These are phyloP conservation scores for Sycophila sp. DNA, from an alignment of 1,140 invertebrate species.

Conservation along the genomic window DNA sequence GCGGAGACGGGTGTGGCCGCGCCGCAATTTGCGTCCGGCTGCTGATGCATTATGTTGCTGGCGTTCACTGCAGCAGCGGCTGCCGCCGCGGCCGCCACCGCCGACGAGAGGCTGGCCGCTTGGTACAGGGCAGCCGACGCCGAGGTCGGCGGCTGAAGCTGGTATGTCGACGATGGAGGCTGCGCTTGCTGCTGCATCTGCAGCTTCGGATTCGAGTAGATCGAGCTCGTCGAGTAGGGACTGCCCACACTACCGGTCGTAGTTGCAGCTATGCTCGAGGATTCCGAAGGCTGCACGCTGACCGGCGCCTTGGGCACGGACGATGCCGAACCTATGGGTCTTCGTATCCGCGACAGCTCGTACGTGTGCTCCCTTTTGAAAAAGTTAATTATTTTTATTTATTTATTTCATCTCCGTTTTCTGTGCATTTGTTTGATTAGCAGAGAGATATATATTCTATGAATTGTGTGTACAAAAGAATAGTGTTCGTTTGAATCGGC, in stretches of 20 bases:
- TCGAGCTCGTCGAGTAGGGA: slow-evolving; percentile 39
- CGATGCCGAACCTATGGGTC: slow-evolving; percentile 52
- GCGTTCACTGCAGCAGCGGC: not conserved
- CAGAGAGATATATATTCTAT: too few relatives aligned
- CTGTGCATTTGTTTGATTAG: too few relatives aligned
- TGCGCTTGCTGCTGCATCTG: not conserved
- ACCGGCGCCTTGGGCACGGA: slow-evolving; percentile 14
- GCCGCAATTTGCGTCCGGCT: slow-evolving; percentile 46
- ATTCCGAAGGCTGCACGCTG: not conserved
- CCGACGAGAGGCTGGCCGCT: slow-evolving; percentile 42
- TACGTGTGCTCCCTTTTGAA: slow-evolving; percentile 76
- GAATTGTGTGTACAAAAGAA: too few relatives aligned
- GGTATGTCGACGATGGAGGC: slow-evolving; percentile 42
- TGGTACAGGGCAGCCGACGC: slow-evolving; percentile 36
- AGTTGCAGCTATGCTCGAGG: slow-evolving; percentile 32
- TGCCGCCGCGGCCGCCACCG: slow-evolving; percentile 40
- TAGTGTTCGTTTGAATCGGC: not conserved
- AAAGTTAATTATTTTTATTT: too few relatives aligned
- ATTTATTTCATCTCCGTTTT: too few relatives aligned
- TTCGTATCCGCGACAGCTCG: slow-evolving; percentile 83
- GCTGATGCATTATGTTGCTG: slow-evolving; percentile 30
- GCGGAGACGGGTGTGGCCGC: slow-evolving; percentile 37
- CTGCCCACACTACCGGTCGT: slow-evolving; percentile 37
- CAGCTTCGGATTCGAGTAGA: slow-evolving; percentile 36
- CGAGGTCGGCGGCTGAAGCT: slow-evolving; percentile 51